Percentiles rank a stretch among this genome's conserved stretches.
These are phyloP conservation scores for Melikaiella ostensackeni DNA, from an alignment of 2,888 invertebrate genomes.

Conservation along the genomic window DNA sequence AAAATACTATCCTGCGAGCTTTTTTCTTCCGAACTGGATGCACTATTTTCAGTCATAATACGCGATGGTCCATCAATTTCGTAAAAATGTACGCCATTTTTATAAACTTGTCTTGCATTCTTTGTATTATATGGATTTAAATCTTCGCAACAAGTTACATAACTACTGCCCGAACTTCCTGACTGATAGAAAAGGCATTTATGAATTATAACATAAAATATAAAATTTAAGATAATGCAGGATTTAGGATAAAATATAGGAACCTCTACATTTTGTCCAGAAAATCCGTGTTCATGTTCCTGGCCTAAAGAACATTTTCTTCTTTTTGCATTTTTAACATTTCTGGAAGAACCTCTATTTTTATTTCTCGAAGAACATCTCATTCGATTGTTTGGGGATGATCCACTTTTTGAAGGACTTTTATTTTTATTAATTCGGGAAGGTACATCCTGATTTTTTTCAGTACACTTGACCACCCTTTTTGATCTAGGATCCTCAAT, in stretches of 20 bases:
- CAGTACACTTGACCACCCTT: neutral
- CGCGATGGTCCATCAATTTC: neutral
- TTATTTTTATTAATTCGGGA: no score
- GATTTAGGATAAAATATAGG: no score
- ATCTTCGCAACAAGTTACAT: neutral
- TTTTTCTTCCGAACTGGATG: neutral
- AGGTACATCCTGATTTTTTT: neutral
- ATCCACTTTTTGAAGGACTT: no score
- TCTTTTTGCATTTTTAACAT: neutral
- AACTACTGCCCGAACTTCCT: neutral
- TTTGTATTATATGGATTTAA: neutral
- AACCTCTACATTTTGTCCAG: neutral
- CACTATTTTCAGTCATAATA: neutral
- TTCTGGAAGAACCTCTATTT: neutral
- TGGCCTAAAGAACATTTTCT: neutral
- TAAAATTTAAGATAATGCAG: no score
- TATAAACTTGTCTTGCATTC: neutral
- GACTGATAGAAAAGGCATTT: no score
- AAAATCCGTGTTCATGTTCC: neutral
- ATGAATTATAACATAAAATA: no score
- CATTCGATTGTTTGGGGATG: no score
- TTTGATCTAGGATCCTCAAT: neutral
- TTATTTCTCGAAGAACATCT: no score
- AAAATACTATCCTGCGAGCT: slow-evolving; percentile 7
- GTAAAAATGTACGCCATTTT: neutral